Evolutionary conservation across 1,140 invertebrate genomes (phyloP).

Genomic region (Drosophila willistoni): DNA sequence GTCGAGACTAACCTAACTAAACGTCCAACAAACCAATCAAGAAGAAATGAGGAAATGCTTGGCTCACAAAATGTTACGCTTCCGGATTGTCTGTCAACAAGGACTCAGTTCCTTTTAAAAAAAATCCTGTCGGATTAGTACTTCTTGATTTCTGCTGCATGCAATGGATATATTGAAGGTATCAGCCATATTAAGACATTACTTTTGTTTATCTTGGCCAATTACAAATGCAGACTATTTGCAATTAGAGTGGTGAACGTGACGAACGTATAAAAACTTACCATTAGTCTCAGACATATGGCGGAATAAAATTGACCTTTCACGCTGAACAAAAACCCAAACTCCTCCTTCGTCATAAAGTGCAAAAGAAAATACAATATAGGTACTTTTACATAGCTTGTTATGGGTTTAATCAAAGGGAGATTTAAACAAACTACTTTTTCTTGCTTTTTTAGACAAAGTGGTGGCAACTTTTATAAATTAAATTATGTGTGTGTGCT

Average conservation of each 20-base stretch:
- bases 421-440: slow-evolving; percentile 67
- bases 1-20: slow-evolving; percentile 41
- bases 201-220: too few species aligned
- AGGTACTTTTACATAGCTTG: slow-evolving; percentile 54
- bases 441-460: slow-evolving; percentile 37
- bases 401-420: slow-evolving; percentile 75
- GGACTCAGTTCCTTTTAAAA: slow-evolving; percentile 17
- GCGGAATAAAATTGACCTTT: too few species aligned
- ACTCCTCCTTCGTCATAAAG: slow-evolving; percentile 7
- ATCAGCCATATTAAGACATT: too few species aligned
- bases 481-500: slow-evolving; percentile 21
- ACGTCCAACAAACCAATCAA: slow-evolving; percentile 35
- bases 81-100: slow-evolving; percentile 59
- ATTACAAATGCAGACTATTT: background rate
- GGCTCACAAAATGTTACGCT: slow-evolving; percentile 24
- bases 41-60: slow-evolving; percentile 65
- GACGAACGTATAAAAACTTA: too few species aligned
- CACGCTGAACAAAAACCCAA: background rate
- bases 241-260: too few species aligned
- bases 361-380: slow-evolving; percentile 29
- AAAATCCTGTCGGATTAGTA: too few species aligned
- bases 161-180: too few species aligned
- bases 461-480: slow-evolving; percentile 51
- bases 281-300: too few species aligned
- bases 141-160: too few species aligned